Base-by-base conservation (phyloP, 2,797 vertebrate species). In the Propithecus deckenii region DNA sequence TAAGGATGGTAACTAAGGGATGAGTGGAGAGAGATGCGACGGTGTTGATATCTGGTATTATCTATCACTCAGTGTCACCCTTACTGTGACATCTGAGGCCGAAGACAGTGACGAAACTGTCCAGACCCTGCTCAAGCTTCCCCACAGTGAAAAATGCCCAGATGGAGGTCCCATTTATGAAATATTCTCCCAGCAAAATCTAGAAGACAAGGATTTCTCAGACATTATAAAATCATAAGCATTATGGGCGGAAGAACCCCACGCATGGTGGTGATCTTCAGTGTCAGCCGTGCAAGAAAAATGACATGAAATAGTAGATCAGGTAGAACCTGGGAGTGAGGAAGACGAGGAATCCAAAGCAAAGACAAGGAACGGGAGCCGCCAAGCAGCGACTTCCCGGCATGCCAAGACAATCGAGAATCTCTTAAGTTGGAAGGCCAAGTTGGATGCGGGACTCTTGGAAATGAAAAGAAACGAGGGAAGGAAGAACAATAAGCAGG, bases 351-450 rank as follows among this genome's bases (percentile, higher is more conserved):
- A 25, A n/a, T 7, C 23, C 6, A 57, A 57, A 41, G 22, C n/a
- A n/a, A 0, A 0, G n/a, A 8, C 43, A 46, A 17, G 55, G 5
- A n/a, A 7, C 38, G 14, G 63, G 63, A 69, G 9, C 30, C 20
- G 0, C 18, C 18, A 46, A 13, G 30, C 32, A 35, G 2, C 43
- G 43, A 43, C 12, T 69, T 80, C 13, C 5, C 4, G 30, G 28
- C 1, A 35, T 10, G 2, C 46, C 50, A 1, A 1, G 10, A n/a
- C 7, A 14, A 25, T 3, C 2, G 20, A 46, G 5, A 41, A 7
- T n/a, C n/a, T 67, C 88, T n/a, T 8, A 55, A 43, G 35, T 32
- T 28, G 12, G 59, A 61, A 61, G 59, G 28, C 59, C 59, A 30
- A 28, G 28, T 30, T 61, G 30, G 59, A n/a, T 5, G 14, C 35